Conservation (phyloP, 2,113 vertebrate species). For the Peromyscus leucopus region DNA sequence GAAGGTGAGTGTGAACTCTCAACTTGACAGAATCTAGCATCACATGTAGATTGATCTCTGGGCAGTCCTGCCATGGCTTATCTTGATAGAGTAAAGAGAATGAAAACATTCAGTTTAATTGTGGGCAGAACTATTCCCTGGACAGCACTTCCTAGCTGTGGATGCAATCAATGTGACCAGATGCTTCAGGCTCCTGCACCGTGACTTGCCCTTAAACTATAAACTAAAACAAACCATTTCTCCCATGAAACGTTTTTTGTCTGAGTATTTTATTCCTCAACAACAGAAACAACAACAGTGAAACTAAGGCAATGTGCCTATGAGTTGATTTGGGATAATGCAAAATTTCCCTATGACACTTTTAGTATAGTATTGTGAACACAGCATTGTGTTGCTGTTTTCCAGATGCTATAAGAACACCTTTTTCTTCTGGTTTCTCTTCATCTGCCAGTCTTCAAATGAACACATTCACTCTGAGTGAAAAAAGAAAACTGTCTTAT, state of each 20-base stretch:
- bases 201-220: not conserved
- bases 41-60: no score
- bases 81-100: no score
- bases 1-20: not conserved
- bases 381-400: not conserved
- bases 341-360: not conserved
- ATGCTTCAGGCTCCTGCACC: not conserved
- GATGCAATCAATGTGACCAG: not conserved
- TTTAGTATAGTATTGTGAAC: not conserved
- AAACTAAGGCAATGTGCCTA: not conserved
- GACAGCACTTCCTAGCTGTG: not conserved
- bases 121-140: not conserved
- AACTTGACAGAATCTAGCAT: not conserved
- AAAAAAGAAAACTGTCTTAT: constrained; percentile 27
- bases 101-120: not conserved
- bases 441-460: not conserved
- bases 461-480: not conserved
- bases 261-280: not conserved
- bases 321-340: not conserved
- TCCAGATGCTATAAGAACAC: not conserved
- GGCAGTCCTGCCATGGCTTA: no score
- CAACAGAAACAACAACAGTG: not conserved
- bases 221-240: not conserved
- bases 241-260: not conserved
- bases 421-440: not conserved